Evolutionary conservation across 1,140 invertebrate species (phyloP), one percentile per base, ranked within the genome.

Genomic region (Euborellia annulipes): DNA sequence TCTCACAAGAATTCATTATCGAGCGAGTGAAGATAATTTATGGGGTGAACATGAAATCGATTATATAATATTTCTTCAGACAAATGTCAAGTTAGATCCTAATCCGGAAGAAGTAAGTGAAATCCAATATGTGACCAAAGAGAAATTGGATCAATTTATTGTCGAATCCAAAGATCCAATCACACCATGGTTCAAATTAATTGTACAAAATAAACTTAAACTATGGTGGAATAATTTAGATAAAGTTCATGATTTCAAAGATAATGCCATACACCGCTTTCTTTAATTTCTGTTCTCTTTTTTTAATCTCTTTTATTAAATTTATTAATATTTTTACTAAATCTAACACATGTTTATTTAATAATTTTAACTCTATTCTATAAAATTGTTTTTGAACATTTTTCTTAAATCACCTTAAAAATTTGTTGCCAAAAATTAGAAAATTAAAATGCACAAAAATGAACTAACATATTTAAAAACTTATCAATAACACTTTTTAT

Each of bases 41-140:
- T 97, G 87, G 85, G 92, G 91, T 17, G 94, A 97, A 67, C 87
- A 94, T 60, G 92, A 97, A 67, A 85, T 98, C 41, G 93, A 97
- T 65, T 94, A 97, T 62, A 82, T 96, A 18, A 63, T 97, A 0
- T 81, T 97, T 61, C 60, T 90, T 9, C 76, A 86, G 54, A 78
- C 78, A 52, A 79, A 90, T 55, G 70, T 93, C 0, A 72, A 78
- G 8, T 53, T 96, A 0, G 70, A 78, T 36, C 83, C 86, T 0
- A 97, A 98, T 64, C 68, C 74, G 0, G 81, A 94, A 58, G 94
- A 98, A 73, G 81, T 98, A 4, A 81, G 80, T 46, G 81, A 87
- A 58, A 72, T 85, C 48, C 64, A 69, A 55, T 96, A 78, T 65
- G 68, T 97, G 0, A 69, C 74, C 3, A 71, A 73, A 52, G 64